phyloP scores from a whole-genome alignment of 2,113 vertebrate genomes.

The Corythoichthys haematopterus region DNA sequence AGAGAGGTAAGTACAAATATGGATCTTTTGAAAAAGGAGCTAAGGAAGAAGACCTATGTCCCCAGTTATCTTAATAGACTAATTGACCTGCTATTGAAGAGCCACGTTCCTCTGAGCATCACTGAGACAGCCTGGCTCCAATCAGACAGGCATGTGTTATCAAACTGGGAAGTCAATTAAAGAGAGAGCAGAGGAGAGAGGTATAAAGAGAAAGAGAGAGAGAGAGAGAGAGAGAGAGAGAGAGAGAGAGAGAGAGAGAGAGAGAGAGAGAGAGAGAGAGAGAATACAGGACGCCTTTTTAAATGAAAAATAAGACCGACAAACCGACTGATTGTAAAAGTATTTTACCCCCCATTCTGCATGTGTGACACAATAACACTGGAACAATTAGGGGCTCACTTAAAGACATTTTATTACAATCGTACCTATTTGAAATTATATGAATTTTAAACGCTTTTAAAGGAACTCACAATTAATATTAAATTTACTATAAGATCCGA shows the following conservation, averaged over 20 bases:
- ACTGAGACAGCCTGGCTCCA: slow-evolving; percentile 72
- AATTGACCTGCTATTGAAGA: slow-evolving; percentile 77
- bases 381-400: neutral
- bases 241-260: slow-evolving; percentile 45
- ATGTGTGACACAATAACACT: neutral
- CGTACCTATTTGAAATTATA: no score
- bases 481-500: no score
- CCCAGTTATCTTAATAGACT: slow-evolving; percentile 73
- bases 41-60: slow-evolving; percentile 54
- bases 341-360: neutral
- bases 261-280: neutral
- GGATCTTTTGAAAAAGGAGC: slow-evolving; percentile 39
- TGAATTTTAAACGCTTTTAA: no score
- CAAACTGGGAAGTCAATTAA: slow-evolving; percentile 76
- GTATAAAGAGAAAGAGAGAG: slow-evolving; percentile 33
- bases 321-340: neutral
- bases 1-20: slow-evolving; percentile 25
- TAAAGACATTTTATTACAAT: neutral
- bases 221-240: neutral
- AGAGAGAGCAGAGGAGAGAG: slow-evolving; percentile 35
- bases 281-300: neutral
- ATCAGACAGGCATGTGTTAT: slow-evolving; percentile 74
- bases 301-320: neutral
- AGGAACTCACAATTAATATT: no score
- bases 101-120: slow-evolving; percentile 70